phyloP scores from a whole-genome alignment of 1,140 invertebrate species.

The Ceratina calcarata region DNA sequence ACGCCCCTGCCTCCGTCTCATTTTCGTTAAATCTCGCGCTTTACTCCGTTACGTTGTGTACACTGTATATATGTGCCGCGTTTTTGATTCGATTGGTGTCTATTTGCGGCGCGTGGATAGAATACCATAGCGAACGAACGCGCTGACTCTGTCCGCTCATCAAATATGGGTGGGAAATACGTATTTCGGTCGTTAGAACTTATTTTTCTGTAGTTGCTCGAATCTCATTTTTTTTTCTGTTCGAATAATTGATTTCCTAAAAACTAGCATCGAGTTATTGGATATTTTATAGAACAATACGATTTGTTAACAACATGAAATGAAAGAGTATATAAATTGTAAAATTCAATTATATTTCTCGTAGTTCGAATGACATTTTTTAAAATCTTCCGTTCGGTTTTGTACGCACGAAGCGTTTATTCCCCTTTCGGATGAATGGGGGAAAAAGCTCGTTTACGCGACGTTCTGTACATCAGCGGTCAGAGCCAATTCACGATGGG shows the following conservation, averaged over 20 bases:
- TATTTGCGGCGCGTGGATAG: conserved; percentile 38
- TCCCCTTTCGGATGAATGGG: not conserved
- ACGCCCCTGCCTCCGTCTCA: conserved; percentile 52
- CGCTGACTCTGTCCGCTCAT: not conserved
- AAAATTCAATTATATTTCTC: not conserved
- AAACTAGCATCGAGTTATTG: not conserved
- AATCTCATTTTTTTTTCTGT: not conserved
- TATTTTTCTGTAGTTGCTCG: no score
- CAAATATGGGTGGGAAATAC: not conserved
- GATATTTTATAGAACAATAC: no score
- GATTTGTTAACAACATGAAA: not conserved
- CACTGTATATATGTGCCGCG: conserved; percentile 36
- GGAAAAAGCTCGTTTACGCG: conserved; percentile 13
- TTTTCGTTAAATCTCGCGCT: conserved; percentile 43
- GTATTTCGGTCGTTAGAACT: not conserved
- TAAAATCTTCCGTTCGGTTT: not conserved
- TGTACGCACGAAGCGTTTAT: not conserved
- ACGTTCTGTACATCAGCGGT: conserved; percentile 31
- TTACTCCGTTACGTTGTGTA: conserved; percentile 21
- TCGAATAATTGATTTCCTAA: not conserved
- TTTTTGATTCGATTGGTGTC: conserved; percentile 46
- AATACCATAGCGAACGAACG: not conserved
- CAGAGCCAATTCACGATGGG: conserved; percentile 38
- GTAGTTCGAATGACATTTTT: not conserved
- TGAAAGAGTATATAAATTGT: not conserved